Evolutionary conservation across 2,113 vertebrate genomes (phyloP).

Genomic region (Microcebus murinus): DNA sequence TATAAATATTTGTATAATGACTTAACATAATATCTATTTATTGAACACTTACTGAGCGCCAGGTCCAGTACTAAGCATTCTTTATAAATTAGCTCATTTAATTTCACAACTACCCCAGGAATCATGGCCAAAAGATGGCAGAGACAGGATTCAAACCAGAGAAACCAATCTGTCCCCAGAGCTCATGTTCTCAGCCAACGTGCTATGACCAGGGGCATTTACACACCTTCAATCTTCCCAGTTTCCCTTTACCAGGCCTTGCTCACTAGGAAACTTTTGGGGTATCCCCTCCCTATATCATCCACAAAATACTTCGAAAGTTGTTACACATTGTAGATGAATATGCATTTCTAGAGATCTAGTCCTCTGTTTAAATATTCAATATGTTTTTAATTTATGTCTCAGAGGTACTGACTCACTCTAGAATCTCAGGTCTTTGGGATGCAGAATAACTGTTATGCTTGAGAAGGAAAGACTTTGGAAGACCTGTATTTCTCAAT

Average conservation of each 20-base stretch:
- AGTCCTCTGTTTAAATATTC: background rate
- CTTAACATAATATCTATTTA: background rate
- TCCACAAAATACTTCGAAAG: background rate
- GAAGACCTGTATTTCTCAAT: background rate
- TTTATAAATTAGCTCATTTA: background rate
- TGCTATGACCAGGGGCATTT: background rate
- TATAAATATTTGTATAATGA: background rate
- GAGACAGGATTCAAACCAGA: background rate
- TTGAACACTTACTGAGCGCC: background rate
- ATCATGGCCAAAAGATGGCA: background rate
- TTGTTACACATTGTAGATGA: background rate
- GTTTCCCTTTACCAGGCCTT: background rate
- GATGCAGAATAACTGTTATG: background rate
- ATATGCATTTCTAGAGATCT: background rate
- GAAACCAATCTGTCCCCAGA: background rate
- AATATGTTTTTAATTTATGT: background rate
- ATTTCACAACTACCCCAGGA: background rate
- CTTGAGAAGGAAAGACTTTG: background rate
- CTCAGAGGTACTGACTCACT: background rate
- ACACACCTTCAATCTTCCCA: background rate
- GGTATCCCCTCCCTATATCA: background rate
- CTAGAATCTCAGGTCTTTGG: background rate
- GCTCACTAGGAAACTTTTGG: background rate
- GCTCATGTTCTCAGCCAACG: rapidly evolving
- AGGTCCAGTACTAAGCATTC: background rate